Evolutionary conservation across 2,113 vertebrate species (phyloP), one percentile per base, ranked within the genome.

Genomic region (Phalacrocorax brasilianus): DNA sequence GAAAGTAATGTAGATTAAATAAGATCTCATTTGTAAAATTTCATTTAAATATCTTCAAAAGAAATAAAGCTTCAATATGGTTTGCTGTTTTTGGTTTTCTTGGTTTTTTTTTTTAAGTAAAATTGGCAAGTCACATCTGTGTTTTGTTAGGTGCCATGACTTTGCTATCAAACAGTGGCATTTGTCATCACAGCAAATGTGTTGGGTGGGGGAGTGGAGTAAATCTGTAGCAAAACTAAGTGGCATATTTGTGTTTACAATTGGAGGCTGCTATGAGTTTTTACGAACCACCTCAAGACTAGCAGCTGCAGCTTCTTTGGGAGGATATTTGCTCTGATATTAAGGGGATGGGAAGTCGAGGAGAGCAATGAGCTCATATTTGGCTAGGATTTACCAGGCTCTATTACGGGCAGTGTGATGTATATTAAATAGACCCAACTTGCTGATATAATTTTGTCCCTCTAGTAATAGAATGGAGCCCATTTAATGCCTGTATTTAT

Each of bases 401-500:
- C 78, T 92, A 30, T 95, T 96, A 73, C 21, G 44, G 87, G 66
- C 53, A 27, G 11, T 73, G 58, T 82, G 49, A 79, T 93, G 58
- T 91, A 58, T 87, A 89, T 94, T 85, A 82, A 95, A 66, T 76
- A 93, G 84, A 85, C 74, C 22, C 26, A 70, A 59, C 58, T 78
- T 78, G 77, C 93, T 93, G 84, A 45, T 95, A 52, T 38, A 44
- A 77, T 90, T 93, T 95, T 88, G 77, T 93, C 53, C 77, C 88
- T 92, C 72, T 67, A 56, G 59, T 90, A 92, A 86, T n/a, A 91
- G 80, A 92, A 94, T 74, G 72, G n/a, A 93, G 40, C 47, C 61
- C 28, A 40, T 89, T 96, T 95, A 95, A 88, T 93, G 76, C 92
- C 40, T 92, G 75, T 84, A 77, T 96, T 96, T 95, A 85, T 88